A percentile compares a stretch with the other conserved stretches of the same genome.
Conservation (phyloP, 2,888 invertebrate genomes). For the Labia minor region DNA sequence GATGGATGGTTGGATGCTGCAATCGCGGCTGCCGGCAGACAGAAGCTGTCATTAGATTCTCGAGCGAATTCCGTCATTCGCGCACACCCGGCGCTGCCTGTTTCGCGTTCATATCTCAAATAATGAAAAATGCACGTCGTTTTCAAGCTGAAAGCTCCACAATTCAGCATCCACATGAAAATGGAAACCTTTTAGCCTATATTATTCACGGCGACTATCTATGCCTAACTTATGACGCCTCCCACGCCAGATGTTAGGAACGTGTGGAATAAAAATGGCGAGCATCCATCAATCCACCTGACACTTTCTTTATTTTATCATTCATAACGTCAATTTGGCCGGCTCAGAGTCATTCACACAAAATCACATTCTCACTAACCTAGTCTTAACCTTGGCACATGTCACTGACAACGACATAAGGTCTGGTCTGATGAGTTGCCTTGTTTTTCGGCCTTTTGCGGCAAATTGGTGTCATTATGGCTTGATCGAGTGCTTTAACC, state of each 20-base stretch:
- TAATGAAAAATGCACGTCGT: conserved; percentile 7
- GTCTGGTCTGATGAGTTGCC: not conserved
- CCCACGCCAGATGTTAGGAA: not conserved
- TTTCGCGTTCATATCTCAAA: conserved; percentile 13
- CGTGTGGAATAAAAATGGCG: conserved; percentile 5
- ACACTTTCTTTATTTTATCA: conserved; percentile 7
- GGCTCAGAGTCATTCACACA: not conserved
- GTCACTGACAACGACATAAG: not conserved
- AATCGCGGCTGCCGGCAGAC: not conserved
- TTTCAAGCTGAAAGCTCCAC: not conserved
- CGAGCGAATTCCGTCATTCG: not conserved
- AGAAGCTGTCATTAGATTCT: not conserved
- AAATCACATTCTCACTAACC: not conserved
- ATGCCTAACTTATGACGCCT: not conserved
- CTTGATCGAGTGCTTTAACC: not conserved
- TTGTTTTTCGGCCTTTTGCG: not conserved
- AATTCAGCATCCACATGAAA: not conserved
- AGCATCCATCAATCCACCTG: not conserved
- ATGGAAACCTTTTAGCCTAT: conserved; percentile 13
- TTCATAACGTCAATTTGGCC: conserved; percentile 5
- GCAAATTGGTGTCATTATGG: not conserved
- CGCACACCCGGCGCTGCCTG: not conserved
- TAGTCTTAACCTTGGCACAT: not conserved
- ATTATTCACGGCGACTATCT: not conserved
- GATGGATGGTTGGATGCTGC: no score